These are phyloP conservation scores for Phyllopteryx taeniolatus DNA, from an alignment of 2,113 vertebrate species.

Conservation along the genomic window DNA sequence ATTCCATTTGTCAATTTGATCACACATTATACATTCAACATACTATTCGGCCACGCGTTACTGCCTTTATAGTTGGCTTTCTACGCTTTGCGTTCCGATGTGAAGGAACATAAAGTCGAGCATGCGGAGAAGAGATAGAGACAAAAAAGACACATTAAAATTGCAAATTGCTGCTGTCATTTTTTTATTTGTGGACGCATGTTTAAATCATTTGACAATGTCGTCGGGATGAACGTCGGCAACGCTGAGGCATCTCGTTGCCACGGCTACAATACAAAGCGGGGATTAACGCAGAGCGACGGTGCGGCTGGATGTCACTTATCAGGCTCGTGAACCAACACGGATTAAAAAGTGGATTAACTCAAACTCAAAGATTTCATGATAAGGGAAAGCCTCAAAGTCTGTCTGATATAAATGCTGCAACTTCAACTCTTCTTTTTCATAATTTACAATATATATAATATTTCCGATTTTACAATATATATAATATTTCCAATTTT, in stretches of 20 bases:
- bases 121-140: no score
- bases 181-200: conserved; percentile 1
- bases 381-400: neutral
- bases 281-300: no score
- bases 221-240: conserved; percentile 26
- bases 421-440: no score
- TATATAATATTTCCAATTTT: no score
- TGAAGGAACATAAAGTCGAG: neutral
- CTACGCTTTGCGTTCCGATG: neutral
- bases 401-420: no score
- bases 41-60: neutral
- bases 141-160: conserved; percentile 4
- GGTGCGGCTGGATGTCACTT: neutral
- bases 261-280: neutral
- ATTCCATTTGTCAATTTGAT: conserved; percentile 8
- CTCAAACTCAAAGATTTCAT: neutral
- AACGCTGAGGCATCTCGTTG: conserved; percentile 15
- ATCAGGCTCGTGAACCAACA: neutral
- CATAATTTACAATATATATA: no score
- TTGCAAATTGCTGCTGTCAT: neutral
- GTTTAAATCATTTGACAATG: conserved; percentile 13
- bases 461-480: no score
- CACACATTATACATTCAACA: neutral
- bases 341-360: neutral
- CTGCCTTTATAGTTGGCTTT: neutral